These are phyloP conservation scores for Pristionchus exspectatus DNA, from an alignment of 2,888 invertebrate species.

Conservation along the genomic window DNA sequence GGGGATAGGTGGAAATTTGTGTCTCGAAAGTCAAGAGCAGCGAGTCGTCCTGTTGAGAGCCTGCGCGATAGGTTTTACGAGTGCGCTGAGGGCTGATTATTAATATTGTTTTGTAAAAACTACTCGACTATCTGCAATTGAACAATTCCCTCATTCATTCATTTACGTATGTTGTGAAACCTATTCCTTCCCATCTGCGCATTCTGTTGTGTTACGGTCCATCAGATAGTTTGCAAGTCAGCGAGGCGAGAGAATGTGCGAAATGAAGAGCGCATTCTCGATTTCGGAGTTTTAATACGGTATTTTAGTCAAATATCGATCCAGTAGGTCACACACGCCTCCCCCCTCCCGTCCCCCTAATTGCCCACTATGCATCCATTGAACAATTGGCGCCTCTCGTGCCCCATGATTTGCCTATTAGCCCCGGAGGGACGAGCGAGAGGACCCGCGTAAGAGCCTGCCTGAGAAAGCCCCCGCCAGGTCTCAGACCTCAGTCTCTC, in stretches of 20 bases:
- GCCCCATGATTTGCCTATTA: slow-evolving; percentile 16
- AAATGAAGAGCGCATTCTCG: no score
- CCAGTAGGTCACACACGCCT: not conserved
- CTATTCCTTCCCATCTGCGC: not conserved
- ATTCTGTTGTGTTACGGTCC: no score
- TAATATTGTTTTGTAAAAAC: not conserved
- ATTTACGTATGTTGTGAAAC: not conserved
- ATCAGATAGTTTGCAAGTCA: no score
- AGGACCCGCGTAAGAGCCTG: not conserved
- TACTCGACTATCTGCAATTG: not conserved
- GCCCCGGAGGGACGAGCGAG: not conserved
- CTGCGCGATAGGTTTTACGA: slow-evolving; percentile 1
- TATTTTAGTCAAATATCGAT: not conserved
- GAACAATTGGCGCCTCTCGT: not conserved
- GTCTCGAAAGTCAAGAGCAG: slow-evolving; percentile 42
- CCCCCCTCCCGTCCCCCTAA: not conserved
- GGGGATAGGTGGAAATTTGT: slow-evolving; percentile 43
- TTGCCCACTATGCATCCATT: not conserved
- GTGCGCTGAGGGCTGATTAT: not conserved
- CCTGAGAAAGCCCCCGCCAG: not conserved
- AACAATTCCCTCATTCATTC: not conserved
- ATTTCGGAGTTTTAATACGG: no score
- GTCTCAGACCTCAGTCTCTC: not conserved
- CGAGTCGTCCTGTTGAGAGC: not conserved
- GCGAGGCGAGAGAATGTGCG: no score